Percentiles rank a stretch among this genome's conserved stretches.
Evolutionary conservation across 2,113 vertebrate genomes (phyloP).

Genomic region (Apus apus): DNA sequence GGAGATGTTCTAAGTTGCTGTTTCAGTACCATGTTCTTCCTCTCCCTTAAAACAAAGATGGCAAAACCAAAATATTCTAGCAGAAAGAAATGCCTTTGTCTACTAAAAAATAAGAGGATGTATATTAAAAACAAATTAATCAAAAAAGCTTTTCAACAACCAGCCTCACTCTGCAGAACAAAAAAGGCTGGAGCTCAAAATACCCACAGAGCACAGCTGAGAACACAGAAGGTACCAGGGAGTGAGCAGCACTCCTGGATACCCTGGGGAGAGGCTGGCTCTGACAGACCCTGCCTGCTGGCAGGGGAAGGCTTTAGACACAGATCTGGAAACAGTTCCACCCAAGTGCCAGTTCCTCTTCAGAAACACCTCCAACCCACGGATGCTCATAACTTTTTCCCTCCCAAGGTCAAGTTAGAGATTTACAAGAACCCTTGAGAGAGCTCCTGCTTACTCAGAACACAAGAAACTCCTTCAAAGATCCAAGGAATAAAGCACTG

Average conservation of each 20-base stretch:
- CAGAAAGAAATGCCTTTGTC: not conserved
- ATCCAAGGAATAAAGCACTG: not conserved
- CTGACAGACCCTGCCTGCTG: rapidly evolving
- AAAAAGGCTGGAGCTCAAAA: not conserved
- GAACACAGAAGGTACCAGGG: not conserved
- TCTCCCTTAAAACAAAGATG: not conserved
- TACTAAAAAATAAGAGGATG: not conserved
- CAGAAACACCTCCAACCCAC: not conserved
- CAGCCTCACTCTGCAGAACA: not conserved
- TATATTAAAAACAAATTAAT: too few relatives aligned
- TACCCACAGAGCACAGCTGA: not conserved
- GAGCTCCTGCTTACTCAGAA: not conserved
- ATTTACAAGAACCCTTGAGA: not conserved
- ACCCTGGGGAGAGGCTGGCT: too few relatives aligned
- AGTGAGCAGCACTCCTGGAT: not conserved
- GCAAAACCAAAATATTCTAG: not conserved
- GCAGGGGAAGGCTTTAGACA: not conserved
- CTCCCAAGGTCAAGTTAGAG: not conserved
- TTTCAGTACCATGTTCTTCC: not conserved
- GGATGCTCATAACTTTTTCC: too few relatives aligned
- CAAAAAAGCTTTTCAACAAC: not conserved
- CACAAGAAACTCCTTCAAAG: not conserved
- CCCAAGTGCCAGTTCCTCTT: not conserved
- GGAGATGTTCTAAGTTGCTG: not conserved
- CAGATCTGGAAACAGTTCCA: not conserved